phyloP scores from a whole-genome alignment of 64 coral and sea anemone species.

The Montipora efflorescens region DNA sequence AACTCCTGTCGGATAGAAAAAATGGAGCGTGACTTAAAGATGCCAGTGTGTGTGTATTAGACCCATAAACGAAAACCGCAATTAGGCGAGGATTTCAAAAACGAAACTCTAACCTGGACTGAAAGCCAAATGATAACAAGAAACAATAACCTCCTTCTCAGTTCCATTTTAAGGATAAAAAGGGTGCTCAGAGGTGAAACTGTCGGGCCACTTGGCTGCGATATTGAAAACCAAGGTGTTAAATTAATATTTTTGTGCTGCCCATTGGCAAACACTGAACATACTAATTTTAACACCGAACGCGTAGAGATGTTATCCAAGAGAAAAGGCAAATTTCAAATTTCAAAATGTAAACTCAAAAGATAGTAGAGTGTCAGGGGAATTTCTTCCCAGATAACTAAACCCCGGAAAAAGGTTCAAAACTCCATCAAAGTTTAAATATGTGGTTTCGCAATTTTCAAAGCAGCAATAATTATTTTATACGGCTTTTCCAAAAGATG shows the following conservation, averaged over 20 bases:
- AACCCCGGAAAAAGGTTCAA: background rate
- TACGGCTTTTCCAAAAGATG: background rate
- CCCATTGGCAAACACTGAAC: conserved; percentile 3
- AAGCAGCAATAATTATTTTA: background rate
- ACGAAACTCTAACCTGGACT: background rate
- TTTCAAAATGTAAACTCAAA: conserved; percentile 5
- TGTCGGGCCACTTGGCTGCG: background rate
- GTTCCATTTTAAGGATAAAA: background rate
- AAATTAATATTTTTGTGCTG: conserved; percentile 32
- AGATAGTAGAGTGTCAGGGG: background rate
- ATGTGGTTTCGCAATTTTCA: background rate
- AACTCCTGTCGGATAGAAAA: background rate
- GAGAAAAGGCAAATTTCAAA: conserved; percentile 21
- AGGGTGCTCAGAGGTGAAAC: background rate
- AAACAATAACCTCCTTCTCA: background rate
- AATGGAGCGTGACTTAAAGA: background rate
- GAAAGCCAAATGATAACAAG: background rate
- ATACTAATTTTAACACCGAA: conserved; percentile 37
- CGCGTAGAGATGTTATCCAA: background rate
- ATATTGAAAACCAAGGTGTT: background rate
- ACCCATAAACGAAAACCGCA: background rate
- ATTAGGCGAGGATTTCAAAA: background rate
- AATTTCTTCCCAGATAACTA: background rate
- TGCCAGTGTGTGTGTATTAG: background rate
- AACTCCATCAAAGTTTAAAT: background rate